phyloP scores from a whole-genome alignment of 2,113 vertebrate species.

The Microcebus ravelobensis region DNA sequence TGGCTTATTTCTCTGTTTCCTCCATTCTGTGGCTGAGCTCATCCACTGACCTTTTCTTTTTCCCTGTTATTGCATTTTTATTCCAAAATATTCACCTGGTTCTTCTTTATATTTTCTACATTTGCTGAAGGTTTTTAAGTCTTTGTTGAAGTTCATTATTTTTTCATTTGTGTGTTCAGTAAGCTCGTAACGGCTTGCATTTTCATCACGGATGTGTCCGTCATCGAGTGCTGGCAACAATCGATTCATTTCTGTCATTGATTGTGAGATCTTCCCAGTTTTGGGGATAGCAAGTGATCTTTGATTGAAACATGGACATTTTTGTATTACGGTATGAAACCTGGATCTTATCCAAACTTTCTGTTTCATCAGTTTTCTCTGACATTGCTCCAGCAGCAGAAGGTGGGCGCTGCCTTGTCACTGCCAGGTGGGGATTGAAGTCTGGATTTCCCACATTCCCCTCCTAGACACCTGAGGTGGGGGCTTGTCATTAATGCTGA shows the following conservation, averaged over 20 bases:
- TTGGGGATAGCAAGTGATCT: neutral
- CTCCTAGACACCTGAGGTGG: neutral
- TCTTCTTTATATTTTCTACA: too few species aligned
- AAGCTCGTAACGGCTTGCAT: too few species aligned
- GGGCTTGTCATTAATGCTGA: neutral
- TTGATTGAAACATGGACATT: neutral
- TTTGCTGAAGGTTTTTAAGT: too few species aligned
- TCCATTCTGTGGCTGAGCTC: too few species aligned
- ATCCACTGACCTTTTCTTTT: too few species aligned
- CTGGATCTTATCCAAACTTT: neutral
- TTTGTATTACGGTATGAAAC: neutral
- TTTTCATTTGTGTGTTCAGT: too few species aligned
- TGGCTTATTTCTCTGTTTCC: too few species aligned
- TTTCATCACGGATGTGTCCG: neutral
- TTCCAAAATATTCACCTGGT: too few species aligned
- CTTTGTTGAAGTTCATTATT: too few species aligned
- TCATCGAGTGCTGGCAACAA: neutral
- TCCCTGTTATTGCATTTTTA: too few species aligned
- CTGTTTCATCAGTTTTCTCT: neutral
- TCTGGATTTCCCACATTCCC: neutral
- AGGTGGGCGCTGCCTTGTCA: neutral
- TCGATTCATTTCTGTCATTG: neutral
- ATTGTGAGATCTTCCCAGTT: neutral
- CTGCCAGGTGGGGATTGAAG: neutral
- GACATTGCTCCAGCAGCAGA: too few species aligned